Percentiles rank a stretch among this genome's conserved stretches.
Evolutionary conservation across 2,797 vertebrate species (phyloP).

Genomic region (Thamnophis elegans): DNA sequence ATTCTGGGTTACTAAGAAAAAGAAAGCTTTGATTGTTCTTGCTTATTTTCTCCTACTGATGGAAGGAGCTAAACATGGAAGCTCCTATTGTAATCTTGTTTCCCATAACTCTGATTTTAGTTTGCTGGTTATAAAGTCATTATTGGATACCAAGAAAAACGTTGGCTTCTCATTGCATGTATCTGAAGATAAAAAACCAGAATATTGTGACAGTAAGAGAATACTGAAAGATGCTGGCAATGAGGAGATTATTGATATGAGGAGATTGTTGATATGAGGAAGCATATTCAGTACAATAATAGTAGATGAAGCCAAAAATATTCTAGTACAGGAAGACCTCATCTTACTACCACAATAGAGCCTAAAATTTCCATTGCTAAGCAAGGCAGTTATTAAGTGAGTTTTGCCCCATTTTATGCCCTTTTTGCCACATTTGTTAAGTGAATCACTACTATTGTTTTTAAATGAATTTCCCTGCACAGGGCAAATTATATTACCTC

Average conservation of each 20-base stretch:
- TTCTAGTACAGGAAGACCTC: not conserved
- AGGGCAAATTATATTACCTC: not conserved
- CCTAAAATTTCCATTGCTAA: not conserved
- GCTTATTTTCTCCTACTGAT: not conserved
- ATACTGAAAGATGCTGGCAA: not conserved
- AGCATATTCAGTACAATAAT: not conserved
- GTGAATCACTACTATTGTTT: not conserved
- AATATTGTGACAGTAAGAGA: not conserved
- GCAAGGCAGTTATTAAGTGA: not conserved
- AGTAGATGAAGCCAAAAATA: not conserved
- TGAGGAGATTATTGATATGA: not conserved
- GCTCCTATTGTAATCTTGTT: not conserved
- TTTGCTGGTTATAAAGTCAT: not conserved
- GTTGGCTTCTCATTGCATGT: not conserved
- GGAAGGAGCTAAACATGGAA: not conserved
- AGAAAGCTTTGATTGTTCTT: not conserved
- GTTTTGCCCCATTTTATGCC: not conserved
- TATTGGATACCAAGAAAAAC: not conserved
- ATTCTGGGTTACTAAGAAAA: not conserved
- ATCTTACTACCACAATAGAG: not conserved
- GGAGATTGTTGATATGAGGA: not conserved
- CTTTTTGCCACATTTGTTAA: not conserved
- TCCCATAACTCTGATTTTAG: not conserved
- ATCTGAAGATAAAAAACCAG: not conserved
- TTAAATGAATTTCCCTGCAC: not conserved